Evolutionary conservation across 2,888 invertebrate species (phyloP).

Genomic region (Heliconius charithonia): DNA sequence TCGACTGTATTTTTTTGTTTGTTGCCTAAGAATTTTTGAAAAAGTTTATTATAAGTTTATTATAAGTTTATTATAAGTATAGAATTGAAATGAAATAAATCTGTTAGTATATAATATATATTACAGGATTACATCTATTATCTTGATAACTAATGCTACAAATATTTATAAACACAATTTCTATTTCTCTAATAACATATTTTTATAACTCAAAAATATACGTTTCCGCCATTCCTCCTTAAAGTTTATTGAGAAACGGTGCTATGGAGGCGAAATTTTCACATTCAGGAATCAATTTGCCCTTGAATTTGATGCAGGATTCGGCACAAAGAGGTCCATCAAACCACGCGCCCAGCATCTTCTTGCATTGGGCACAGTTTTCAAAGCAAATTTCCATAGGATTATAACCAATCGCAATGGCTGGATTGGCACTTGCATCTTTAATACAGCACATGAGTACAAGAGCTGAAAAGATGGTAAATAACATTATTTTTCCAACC

Average conservation of each 20-base stretch:
- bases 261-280: slow-evolving; percentile 92
- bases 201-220: not conserved
- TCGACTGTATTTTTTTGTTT: no score
- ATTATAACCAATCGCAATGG: slow-evolving; percentile 76
- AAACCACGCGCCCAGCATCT: slow-evolving; percentile 93
- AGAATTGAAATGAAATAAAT: no score
- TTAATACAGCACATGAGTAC: slow-evolving; percentile 16
- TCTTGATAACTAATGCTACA: not conserved
- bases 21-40: no score
- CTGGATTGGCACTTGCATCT: slow-evolving; percentile 33
- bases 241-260: slow-evolving; percentile 86
- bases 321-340: slow-evolving; percentile 94
- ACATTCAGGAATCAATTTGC: slow-evolving; percentile 93
- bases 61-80: no score
- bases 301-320: slow-evolving; percentile 91
- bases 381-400: slow-evolving; percentile 89
- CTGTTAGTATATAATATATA: no score
- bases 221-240: slow-evolving; percentile 41
- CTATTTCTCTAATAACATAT: not conserved
- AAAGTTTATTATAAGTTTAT: no score
- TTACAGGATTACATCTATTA: not conserved
- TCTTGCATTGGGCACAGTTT: slow-evolving; percentile 95
- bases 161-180: not conserved
- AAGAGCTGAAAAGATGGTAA: not conserved
- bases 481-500: slow-evolving; percentile 24